Evolutionary conservation across 2,888 invertebrate species (phyloP).

Genomic region (Resseliella maxima): DNA sequence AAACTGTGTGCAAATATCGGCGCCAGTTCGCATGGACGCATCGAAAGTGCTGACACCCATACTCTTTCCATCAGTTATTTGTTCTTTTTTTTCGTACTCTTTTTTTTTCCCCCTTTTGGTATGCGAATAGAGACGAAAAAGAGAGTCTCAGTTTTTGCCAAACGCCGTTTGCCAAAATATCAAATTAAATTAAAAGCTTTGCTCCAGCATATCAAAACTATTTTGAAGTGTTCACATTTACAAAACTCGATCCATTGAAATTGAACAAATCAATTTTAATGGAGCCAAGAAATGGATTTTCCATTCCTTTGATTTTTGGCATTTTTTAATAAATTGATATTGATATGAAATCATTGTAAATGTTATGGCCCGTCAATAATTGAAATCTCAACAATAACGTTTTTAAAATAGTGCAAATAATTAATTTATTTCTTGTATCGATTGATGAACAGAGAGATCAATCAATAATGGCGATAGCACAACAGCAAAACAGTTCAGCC

Average conservation of each 20-base stretch:
- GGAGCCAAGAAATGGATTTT: neutral
- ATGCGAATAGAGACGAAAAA: neutral
- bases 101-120: too few relatives aligned
- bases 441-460: neutral
- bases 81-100: neutral
- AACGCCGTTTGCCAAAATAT: slow-evolving; percentile 4
- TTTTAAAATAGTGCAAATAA: neutral
- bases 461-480: neutral
- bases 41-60: slow-evolving; percentile 14
- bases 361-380: neutral
- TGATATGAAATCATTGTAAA: neutral
- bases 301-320: neutral
- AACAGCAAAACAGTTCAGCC: neutral
- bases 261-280: neutral
- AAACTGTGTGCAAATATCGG: neutral
- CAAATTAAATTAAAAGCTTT: slow-evolving; percentile 41
- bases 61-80: neutral
- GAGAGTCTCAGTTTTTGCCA: neutral
- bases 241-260: neutral
- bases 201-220: neutral
- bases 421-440: neutral
- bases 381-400: neutral
- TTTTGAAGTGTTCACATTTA: neutral
- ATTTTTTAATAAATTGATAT: neutral
- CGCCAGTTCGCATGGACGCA: slow-evolving; percentile 27